Evolutionary conservation across 1,140 invertebrate species (phyloP).

Genomic region (Hermatobates lingyangjiaoensis): DNA sequence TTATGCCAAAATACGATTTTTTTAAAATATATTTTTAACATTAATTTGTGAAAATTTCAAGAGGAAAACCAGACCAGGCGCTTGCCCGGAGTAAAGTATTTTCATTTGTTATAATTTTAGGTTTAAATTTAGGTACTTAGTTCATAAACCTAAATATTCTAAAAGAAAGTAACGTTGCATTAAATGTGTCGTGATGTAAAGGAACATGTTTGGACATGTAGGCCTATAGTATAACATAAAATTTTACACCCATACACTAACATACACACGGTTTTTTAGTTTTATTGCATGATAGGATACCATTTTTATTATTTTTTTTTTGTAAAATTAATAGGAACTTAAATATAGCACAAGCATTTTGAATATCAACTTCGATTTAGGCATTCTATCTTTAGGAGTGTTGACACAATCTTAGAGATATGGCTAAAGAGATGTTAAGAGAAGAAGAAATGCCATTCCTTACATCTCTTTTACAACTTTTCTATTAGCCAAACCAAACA

Average conservation of each 20-base stretch:
- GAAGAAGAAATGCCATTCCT: no score
- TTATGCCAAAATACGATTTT: not conserved
- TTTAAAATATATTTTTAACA: not conserved
- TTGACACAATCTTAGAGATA: no score
- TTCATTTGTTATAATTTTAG: constrained; percentile 2
- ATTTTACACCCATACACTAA: constrained; percentile 14
- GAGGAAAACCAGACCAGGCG: not conserved
- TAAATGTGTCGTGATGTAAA: constrained; percentile 8
- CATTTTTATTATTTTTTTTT: no score
- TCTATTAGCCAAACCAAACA: no score
- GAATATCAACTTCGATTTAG: constrained; percentile 3
- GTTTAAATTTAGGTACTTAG: no score
- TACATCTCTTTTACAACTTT: no score
- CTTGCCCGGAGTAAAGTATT: not conserved
- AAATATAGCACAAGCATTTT: constrained; percentile 11
- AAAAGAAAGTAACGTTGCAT: no score
- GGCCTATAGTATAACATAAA: constrained; percentile 14
- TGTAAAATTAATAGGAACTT: constrained; percentile 15
- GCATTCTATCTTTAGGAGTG: no score
- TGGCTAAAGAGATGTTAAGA: no score
- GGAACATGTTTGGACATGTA: constrained; percentile 12
- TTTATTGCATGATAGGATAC: constrained; percentile 10
- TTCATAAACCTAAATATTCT: no score
- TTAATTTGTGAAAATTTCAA: not conserved
- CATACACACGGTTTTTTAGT: constrained; percentile 13